Conservation (phyloP, 2,113 vertebrate species). For the Ophiodon elongatus region DNA sequence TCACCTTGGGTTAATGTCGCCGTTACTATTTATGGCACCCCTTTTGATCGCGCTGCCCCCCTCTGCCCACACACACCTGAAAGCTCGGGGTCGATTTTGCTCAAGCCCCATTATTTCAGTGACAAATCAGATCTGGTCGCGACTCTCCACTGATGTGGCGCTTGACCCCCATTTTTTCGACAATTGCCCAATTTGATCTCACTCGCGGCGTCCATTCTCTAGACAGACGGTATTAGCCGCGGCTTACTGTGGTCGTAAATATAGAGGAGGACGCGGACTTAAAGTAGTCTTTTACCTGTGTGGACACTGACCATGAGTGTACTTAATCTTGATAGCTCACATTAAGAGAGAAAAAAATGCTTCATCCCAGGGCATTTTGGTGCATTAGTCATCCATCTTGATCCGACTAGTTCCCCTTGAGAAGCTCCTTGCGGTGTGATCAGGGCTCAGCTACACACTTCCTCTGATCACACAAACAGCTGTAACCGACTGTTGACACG, state of each 20-base stretch:
- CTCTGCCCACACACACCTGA: conserved; percentile 39
- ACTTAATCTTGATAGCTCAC: conserved; percentile 47
- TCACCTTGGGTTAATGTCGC: conserved; percentile 71
- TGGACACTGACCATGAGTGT: conserved; percentile 52
- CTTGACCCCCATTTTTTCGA: conserved; percentile 77
- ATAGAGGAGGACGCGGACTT: conserved; percentile 49
- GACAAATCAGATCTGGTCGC: conserved; percentile 65
- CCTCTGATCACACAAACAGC: conserved; percentile 55
- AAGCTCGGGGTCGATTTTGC: conserved; percentile 68
- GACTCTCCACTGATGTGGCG: conserved; percentile 60
- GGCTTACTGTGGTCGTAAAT: conserved; percentile 46
- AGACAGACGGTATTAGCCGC: conserved; percentile 63
- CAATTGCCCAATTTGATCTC: conserved; percentile 63
- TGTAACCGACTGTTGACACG: conserved; percentile 54
- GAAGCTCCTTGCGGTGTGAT: conserved; percentile 54
- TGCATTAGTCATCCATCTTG: conserved; percentile 50
- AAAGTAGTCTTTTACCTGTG: conserved; percentile 34
- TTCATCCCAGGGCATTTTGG: conserved; percentile 41
- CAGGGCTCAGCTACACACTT: conserved; percentile 47
- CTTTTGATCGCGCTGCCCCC: conserved; percentile 60
- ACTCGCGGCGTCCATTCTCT: conserved; percentile 50
- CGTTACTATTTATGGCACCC: conserved; percentile 58
- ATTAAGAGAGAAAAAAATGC: conserved; percentile 17
- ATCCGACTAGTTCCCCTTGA: conserved; percentile 38
- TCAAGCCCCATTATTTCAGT: conserved; percentile 66